Base-by-base conservation (phyloP, 2,888 invertebrate species). In the Tribolium freemani region DNA sequence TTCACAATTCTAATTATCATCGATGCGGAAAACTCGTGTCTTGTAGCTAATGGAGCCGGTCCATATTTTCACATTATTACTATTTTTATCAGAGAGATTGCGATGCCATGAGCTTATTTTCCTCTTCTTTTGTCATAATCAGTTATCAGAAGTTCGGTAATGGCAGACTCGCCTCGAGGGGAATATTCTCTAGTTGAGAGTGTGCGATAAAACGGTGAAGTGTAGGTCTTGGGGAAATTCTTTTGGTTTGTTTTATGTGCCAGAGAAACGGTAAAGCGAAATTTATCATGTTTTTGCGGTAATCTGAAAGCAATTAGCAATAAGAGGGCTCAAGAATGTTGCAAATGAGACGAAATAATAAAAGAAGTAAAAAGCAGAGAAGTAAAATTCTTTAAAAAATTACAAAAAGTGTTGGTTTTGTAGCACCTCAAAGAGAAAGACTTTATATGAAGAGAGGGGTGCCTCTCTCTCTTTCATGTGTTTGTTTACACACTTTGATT, bases 121-220 rank as follows among this genome's bases (percentile, higher is more conserved):
- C 61, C 20, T 45, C 21, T 58, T 26, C 48, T 16, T 54, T 26
- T 16, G 21, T 21, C 51, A 13, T 30, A 57, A 57, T 57, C 57
- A 57, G 57, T 57, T 57, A 57, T 57, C 57, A 57, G 44, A 16
- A 56, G 57, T 44, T 57, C 57, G 57, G 57, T 31, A 57, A 57
- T 20, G 21, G 57, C 44, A 44, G 30, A 38, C 9, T 11, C 6
- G 57, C 16, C 57, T 44, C 57, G 8, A 11, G 57, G 57, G 57
- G 44, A 13, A 44, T 31, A 44, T 31, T 31, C 21, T 10, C 50
- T 53, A 20, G 16, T 53, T 53, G 21, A 53, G 16, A 53, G 13
- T 53, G 16, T 8, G 21, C 13, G 20, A 53, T 13, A 53, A 53
- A 13, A 38, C 38, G 38, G 38, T 38, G 38, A 38, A 38, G 38